phyloP scores from a whole-genome alignment of 2,113 vertebrate species.

The Cisticola juncidis region DNA sequence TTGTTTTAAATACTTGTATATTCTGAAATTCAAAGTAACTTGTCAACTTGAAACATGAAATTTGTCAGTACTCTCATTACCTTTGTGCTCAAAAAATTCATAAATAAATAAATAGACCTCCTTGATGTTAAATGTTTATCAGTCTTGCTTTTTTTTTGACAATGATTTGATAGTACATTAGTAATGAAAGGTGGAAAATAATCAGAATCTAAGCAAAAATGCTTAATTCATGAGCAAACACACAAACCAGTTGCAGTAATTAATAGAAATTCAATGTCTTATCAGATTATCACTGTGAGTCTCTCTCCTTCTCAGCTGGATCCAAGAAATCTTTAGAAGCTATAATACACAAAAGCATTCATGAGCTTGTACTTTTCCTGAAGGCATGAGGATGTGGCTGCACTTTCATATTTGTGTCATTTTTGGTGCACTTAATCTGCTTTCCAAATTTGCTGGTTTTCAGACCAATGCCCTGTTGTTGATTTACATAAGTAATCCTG shows the following conservation, averaged over 20 bases:
- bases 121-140: neutral
- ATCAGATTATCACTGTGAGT: neutral
- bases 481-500: neutral
- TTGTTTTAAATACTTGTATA: constrained; percentile 58
- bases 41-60: constrained; percentile 61
- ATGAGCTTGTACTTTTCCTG: constrained; percentile 31
- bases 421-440: neutral
- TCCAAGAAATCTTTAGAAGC: constrained; percentile 28
- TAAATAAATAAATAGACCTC: constrained; percentile 16
- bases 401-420: constrained; percentile 11
- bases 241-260: constrained; percentile 19
- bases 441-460: neutral
- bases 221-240: constrained; percentile 50
- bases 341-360: constrained; percentile 57
- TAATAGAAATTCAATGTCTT: constrained; percentile 57
- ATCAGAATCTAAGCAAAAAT: constrained; percentile 45
- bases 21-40: constrained; percentile 69
- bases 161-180: constrained; percentile 40
- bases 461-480: neutral
- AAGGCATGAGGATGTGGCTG: constrained; percentile 37
- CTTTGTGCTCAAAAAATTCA: neutral
- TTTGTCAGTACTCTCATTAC: constrained; percentile 1
- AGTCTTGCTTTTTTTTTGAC: neutral
- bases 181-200: constrained; percentile 26
- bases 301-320: constrained; percentile 12